Percentiles rank a stretch among this genome's conserved stretches.
These are phyloP conservation scores for Tetranychus urticae DNA, from an alignment of 1,140 invertebrate genomes.

Conservation along the genomic window DNA sequence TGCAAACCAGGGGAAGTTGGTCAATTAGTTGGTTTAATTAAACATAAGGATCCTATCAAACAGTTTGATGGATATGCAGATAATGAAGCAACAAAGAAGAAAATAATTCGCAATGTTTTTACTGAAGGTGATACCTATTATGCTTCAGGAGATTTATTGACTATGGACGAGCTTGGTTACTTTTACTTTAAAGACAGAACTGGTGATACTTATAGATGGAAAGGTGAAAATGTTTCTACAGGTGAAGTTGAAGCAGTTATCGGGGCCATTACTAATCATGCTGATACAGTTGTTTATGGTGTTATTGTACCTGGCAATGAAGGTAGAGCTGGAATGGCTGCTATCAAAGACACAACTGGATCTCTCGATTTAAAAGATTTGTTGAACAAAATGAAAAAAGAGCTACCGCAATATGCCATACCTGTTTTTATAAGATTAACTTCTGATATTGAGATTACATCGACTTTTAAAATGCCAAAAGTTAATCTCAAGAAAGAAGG, in stretches of 20 bases:
- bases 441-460: constrained; percentile 58
- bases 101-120: constrained; percentile 73
- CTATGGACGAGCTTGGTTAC: constrained; percentile 30
- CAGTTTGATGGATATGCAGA: constrained; percentile 62
- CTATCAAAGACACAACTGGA: too few species aligned
- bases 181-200: constrained; percentile 32
- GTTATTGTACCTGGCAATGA: constrained; percentile 49
- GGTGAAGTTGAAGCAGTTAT: constrained; percentile 83
- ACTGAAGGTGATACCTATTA: constrained; percentile 70
- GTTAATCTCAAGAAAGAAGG: constrained; percentile 68
- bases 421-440: constrained; percentile 67
- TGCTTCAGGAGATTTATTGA: constrained; percentile 36
- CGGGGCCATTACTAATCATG: constrained; percentile 58
- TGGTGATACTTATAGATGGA: constrained; percentile 34
- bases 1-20: constrained; percentile 57
- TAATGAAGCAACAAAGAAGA: constrained; percentile 71
- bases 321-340: too few species aligned
- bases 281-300: constrained; percentile 82
- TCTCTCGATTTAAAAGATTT: constrained; percentile 34
- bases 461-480: constrained; percentile 88
- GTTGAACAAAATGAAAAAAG: constrained; percentile 16
- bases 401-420: constrained; percentile 57
- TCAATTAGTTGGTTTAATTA: constrained; percentile 88
- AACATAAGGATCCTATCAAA: constrained; percentile 30
- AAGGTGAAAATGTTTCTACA: constrained; percentile 91